A percentile compares a stretch with the other conserved stretches of the same genome.
These are phyloP conservation scores for Sinelater perroti DNA, from an alignment of 2,888 invertebrate species.

Conservation along the genomic window DNA sequence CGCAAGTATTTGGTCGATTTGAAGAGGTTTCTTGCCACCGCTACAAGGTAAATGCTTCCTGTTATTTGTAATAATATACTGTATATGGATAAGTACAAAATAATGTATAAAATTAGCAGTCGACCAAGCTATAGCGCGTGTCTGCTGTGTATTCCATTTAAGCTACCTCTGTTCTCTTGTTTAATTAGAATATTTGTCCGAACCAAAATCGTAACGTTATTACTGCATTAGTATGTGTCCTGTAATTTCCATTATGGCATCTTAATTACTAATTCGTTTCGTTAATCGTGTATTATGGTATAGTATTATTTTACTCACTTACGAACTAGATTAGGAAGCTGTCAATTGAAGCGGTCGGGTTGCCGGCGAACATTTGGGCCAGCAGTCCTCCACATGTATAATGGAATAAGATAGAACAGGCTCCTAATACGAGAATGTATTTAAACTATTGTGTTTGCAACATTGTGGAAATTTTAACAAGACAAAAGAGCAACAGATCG, in stretches of 20 bases:
- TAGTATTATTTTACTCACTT: background rate
- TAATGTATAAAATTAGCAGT: conserved; percentile 49
- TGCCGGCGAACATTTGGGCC: no score
- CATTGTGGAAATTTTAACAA: conserved; percentile 34
- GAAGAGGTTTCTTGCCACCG: conserved; percentile 43
- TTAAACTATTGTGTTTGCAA: conserved; percentile 28
- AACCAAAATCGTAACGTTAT: conserved; percentile 27
- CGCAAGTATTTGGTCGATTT: no score
- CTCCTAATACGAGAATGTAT: conserved; percentile 31
- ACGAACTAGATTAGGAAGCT: no score
- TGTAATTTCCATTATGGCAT: background rate
- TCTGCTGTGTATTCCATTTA: conserved; percentile 54
- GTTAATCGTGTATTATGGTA: background rate
- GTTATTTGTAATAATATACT: conserved; percentile 56
- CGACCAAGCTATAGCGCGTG: conserved; percentile 53
- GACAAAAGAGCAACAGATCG: conserved; percentile 38
- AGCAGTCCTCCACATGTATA: no score
- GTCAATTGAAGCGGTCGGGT: no score
- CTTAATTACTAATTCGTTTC: background rate
- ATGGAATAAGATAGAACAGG: no score
- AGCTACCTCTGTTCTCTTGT: conserved; percentile 51
- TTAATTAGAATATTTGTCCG: conserved; percentile 28
- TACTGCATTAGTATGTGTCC: background rate
- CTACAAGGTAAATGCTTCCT: conserved; percentile 60
- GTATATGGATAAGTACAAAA: conserved; percentile 60